Evolutionary conservation across 64 coral and sea anemone genomes (phyloP), one percentile per base, ranked within the genome.

Genomic region (Catalaphyllia jardinei): DNA sequence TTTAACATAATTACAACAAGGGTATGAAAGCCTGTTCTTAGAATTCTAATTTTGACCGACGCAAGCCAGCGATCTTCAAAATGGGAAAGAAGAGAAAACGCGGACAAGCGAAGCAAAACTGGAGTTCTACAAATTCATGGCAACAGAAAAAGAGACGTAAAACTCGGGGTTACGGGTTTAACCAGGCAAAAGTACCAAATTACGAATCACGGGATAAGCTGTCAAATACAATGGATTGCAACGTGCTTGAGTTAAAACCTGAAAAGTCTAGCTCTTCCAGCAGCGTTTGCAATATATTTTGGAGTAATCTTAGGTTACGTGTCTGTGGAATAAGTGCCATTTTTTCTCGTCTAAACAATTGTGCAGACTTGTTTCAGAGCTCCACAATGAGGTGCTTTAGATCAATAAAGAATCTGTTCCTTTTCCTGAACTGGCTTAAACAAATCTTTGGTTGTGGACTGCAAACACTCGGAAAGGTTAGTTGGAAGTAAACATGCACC

Each of bases 391-490:
- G 20, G 59, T 38, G 63, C 50, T 71, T 85, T 17, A 85, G 81
- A 8, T 85, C 81, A 20, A 71, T 71, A 5, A 49, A 35, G 51
- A 85, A 50, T 52, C 35, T 85, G 31, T 85, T 71, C 11, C 31
- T 85, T 71, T 10, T 85, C 4, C 14, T 85, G 8, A 64, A 85
- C 39, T 85, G 81, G 81, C 63, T 85, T 5, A 85, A 65, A 71
- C 81, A 52, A 52, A 29, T 51, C 10, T 85, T 85, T 85, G 81
- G 81, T 35, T 85, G 62, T 71, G 81, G 81, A 50, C 12, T 85
- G 22, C 81, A 85, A 71, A 71, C 62, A 13, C 63, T 85, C 0
- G 81, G 81, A 20, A 63, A 85, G 81, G 81, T 85, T 67, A 14
- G 39, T 69, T 35, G 39, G 1, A 27, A 69, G 42, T 46, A 46